Evolutionary conservation across 2,888 invertebrate genomes (phyloP), one percentile per base, ranked within the genome.

Genomic region (Pristionchus mayeri): DNA sequence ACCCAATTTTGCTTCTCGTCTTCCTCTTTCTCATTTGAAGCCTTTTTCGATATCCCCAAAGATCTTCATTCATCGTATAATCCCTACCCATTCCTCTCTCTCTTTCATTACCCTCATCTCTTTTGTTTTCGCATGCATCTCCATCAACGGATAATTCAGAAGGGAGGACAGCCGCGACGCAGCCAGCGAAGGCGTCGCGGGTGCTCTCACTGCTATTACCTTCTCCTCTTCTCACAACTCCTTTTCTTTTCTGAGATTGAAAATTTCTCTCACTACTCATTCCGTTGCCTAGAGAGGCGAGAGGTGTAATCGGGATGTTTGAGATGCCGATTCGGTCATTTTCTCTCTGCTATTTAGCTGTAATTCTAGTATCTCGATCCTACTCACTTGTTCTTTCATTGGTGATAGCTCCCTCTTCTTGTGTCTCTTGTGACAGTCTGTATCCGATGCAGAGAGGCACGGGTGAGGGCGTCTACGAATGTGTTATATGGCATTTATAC

Each of bases 381-480:
- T 4, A 24, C 54, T 79, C 37, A 71, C 83, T 34, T 83, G 83
- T 67, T 71, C 83, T 30, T 83, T 83, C 50, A 71, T n/a, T 37
- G 67, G 50, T 9, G 67, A 71, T 40, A 3, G 30, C 24, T 48
- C 81, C 24, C 81, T 57, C 27, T 44, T 50, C 71, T 37, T 83
- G 30, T 30, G n/a, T 24, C 34, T 50, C 50, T 48, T 71, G 67
- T 83, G 71, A 50, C 83, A 83, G 24, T 83, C 71, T 6, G 83
- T 52, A 27, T 83, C 83, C 9, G 83, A 83, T 44, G 83, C 67
- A n/a, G 83, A 83, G 50, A 83, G 52, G 50, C 67, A 71, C 7
- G 83, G 83, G 9, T 40, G 57, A 24, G 81, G 81, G 4, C 81
- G 24, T 81, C 81, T 81, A 30, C 6, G 57, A 30, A 37, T 78